Percentiles rank a stretch among this genome's conserved stretches.
Conservation (phyloP, 2,113 vertebrate genomes). For the Stigmatopora nigra region DNA sequence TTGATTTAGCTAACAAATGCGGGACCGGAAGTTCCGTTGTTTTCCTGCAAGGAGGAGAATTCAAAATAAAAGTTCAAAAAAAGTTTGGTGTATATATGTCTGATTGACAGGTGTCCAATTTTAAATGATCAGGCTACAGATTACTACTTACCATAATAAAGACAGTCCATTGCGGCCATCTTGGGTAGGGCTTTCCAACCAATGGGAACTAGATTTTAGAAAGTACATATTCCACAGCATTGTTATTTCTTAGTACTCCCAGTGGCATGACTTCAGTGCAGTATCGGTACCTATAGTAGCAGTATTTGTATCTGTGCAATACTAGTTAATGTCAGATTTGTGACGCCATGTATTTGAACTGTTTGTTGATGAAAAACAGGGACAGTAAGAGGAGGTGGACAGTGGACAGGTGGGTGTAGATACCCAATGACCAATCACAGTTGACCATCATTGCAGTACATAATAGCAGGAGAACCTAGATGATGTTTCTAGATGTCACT, state of each 20-base stretch:
- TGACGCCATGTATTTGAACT: background rate
- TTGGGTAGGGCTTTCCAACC: too few relatives aligned
- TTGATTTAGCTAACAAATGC: background rate
- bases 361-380: background rate
- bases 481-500: constrained; percentile 36
- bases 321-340: background rate
- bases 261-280: too few relatives aligned
- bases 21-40: background rate
- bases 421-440: constrained; percentile 62
- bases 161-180: too few relatives aligned
- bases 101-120: too few relatives aligned
- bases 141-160: too few relatives aligned
- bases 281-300: too few relatives aligned
- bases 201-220: too few relatives aligned
- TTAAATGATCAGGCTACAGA: too few relatives aligned
- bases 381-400: constrained; percentile 37
- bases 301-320: too few relatives aligned
- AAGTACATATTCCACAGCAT: too few relatives aligned
- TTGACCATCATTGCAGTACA: constrained; percentile 48
- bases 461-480: constrained; percentile 36
- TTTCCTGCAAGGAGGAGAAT: background rate
- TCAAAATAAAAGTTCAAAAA: background rate
- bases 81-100: background rate
- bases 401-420: constrained; percentile 64
- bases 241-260: too few relatives aligned